Percentiles rank a stretch among this genome's conserved stretches.
phyloP scores from a whole-genome alignment of 1,140 invertebrate genomes.

The Lanistes nyassanus region DNA sequence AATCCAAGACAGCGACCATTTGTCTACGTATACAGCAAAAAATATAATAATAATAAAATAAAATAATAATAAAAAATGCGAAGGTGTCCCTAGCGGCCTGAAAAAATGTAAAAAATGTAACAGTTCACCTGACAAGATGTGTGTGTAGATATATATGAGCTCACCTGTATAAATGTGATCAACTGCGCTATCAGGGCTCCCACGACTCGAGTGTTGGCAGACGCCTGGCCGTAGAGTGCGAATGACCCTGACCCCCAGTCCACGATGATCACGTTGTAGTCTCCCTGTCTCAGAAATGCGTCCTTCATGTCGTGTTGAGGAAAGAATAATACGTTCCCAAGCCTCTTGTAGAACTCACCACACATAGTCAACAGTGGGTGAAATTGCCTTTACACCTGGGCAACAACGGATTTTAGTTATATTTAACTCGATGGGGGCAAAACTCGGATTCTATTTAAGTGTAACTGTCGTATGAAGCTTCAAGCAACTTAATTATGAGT shows the following conservation, averaged over 20 bases:
- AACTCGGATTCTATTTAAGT: too few relatives aligned
- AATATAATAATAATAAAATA: too few relatives aligned
- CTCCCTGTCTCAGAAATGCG: constrained; percentile 68
- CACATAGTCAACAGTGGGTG: neutral
- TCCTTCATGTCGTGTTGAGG: constrained; percentile 45
- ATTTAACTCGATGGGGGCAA: too few relatives aligned
- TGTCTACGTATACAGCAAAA: too few relatives aligned
- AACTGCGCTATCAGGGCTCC: constrained; percentile 86
- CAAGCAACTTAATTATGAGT: neutral
- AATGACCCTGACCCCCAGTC: constrained; percentile 93
- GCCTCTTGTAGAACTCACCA: neutral
- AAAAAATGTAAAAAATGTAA: too few relatives aligned
- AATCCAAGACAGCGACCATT: too few relatives aligned
- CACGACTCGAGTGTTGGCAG: constrained; percentile 90
- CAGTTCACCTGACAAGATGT: too few relatives aligned
- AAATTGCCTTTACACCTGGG: too few relatives aligned
- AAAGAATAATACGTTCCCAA: neutral
- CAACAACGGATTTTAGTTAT: too few relatives aligned
- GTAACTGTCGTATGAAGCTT: too few relatives aligned
- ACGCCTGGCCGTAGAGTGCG: constrained; percentile 88
- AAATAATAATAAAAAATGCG: too few relatives aligned
- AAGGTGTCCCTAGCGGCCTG: too few relatives aligned
- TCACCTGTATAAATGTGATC: constrained; percentile 26
- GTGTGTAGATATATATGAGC: neutral
- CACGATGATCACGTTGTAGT: constrained; percentile 90